Evolutionary conservation across 2,797 vertebrate genomes (phyloP).

Genomic region (Sorex maritimensis): DNA sequence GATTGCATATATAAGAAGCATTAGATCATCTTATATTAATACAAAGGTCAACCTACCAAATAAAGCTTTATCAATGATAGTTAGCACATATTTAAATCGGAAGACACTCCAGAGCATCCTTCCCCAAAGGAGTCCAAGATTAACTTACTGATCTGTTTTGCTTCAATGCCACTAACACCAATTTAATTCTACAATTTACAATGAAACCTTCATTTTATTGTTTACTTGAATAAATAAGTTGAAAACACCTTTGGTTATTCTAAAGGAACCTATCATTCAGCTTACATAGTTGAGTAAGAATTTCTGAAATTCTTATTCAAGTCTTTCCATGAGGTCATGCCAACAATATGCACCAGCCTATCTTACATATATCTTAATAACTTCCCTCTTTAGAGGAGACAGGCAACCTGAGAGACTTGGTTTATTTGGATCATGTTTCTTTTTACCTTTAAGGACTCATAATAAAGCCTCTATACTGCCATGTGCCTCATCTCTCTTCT

Average conservation of each 20-base stretch:
- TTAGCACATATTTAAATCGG: neutral
- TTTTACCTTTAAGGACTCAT: neutral
- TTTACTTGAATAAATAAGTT: neutral
- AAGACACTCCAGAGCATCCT: constrained; percentile 57
- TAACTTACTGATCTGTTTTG: constrained; percentile 24
- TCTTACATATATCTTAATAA: constrained; percentile 3
- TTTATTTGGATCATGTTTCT: constrained; percentile 39
- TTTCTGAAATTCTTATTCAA: constrained; percentile 54
- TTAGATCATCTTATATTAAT: too few species aligned
- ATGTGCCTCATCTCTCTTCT: constrained; percentile 16
- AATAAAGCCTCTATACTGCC: neutral
- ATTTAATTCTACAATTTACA: constrained; percentile 46
- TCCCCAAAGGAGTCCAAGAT: constrained; percentile 15
- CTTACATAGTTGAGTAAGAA: neutral
- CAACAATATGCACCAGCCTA: neutral
- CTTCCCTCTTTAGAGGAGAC: neutral
- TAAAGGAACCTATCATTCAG: constrained; percentile 31
- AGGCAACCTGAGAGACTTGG: constrained; percentile 15
- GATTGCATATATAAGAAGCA: constrained; percentile 22
- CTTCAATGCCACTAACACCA: neutral
- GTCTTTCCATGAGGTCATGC: neutral
- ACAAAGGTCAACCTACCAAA: constrained; percentile 16
- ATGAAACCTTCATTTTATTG: constrained; percentile 32
- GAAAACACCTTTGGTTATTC: constrained; percentile 52
- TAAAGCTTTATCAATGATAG: neutral